Percentiles rank a stretch among this genome's conserved stretches.
phyloP scores from a whole-genome alignment of 2,888 invertebrate species.

The Pristionchus japonicus region DNA sequence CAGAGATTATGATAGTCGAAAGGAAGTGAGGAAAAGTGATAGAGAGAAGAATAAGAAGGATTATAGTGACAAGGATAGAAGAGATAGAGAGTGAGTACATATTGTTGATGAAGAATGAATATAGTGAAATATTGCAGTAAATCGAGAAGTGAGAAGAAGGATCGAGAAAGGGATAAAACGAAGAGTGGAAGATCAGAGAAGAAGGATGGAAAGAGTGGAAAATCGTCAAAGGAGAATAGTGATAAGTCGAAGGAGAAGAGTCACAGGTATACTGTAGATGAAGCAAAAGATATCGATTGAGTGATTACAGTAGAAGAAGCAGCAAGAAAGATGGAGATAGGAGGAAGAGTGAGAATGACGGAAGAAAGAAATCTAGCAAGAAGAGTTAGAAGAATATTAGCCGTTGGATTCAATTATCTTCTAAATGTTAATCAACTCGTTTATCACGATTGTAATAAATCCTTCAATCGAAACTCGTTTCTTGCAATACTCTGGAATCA shows the following conservation, averaged over 20 bases:
- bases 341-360: slow-evolving; percentile 2
- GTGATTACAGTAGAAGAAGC: slow-evolving; percentile 4
- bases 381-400: slow-evolving; percentile 9
- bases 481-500: neutral
- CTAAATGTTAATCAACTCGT: neutral
- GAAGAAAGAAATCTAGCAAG: neutral
- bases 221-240: slow-evolving; percentile 15
- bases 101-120: neutral
- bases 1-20: slow-evolving; percentile 2
- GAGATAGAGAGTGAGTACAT: slow-evolving; percentile 14
- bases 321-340: neutral
- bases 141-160: slow-evolving; percentile 21
- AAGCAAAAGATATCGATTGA: neutral
- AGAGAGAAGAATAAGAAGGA: slow-evolving; percentile 4
- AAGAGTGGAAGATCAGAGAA: slow-evolving; percentile 16
- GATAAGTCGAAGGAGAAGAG: slow-evolving; percentile 14
- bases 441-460: slow-evolving; percentile 19
- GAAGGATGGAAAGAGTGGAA: slow-evolving; percentile 23
- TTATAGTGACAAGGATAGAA: slow-evolving; percentile 18
- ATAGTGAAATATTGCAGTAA: neutral
- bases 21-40: slow-evolving; percentile 24
- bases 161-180: slow-evolving; percentile 9
- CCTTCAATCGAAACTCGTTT: neutral
- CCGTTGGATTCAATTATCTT: neutral
- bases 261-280: neutral